These are phyloP conservation scores for Catostomus latipinnis DNA, from an alignment of 2,797 vertebrate genomes.

Conservation along the genomic window DNA sequence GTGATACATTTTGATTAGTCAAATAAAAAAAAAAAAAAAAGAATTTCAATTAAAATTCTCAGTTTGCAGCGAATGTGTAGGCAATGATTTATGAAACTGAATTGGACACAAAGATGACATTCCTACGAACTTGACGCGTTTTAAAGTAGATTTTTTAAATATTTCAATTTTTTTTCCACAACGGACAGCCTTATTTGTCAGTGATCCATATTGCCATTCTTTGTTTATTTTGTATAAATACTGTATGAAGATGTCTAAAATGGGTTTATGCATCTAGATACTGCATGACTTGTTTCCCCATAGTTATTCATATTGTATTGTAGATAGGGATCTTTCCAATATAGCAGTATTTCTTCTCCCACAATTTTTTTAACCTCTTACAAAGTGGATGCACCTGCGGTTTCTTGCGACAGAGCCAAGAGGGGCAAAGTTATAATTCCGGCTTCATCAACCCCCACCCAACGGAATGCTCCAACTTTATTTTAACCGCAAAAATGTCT, in stretches of 20 bases:
- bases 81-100: too few species aligned
- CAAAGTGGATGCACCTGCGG: slow-evolving; percentile 42
- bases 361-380: not conserved
- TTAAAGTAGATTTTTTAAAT: too few species aligned
- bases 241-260: not conserved
- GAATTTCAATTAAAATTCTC: too few species aligned
- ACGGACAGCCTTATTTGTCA: too few species aligned
- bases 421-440: not conserved
- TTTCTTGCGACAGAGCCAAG: not conserved
- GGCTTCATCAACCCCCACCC: slow-evolving; percentile 24
- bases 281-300: not conserved
- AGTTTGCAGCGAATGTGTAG: too few species aligned
- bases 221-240: too few species aligned
- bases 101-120: too few species aligned
- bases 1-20: too few species aligned
- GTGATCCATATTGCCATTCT: too few species aligned
- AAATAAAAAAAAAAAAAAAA: too few species aligned
- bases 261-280: not conserved
- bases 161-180: too few species aligned
- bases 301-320: not conserved
- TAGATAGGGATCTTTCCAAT: not conserved
- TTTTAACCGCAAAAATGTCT: slow-evolving; percentile 43
- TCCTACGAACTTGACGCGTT: too few species aligned
- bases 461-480: slow-evolving; percentile 28
- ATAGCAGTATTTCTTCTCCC: not conserved